Conservation (phyloP, 2,797 vertebrate species). For the Danio kyathit region DNA sequence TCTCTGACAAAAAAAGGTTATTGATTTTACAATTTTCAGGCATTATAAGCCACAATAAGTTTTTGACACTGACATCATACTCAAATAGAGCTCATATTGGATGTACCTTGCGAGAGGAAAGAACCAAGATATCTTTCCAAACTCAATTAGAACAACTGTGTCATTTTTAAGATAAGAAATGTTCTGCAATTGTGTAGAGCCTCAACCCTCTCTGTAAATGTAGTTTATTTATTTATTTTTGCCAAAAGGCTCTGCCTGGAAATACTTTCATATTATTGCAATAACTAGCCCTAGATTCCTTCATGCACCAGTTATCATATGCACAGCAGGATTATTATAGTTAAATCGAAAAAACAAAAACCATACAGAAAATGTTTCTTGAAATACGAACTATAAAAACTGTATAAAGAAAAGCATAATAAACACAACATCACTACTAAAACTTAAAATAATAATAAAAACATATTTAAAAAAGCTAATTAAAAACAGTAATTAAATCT, state of each 20-base stretch:
- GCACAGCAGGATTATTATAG: too few relatives aligned
- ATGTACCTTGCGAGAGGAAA: background rate
- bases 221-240: background rate
- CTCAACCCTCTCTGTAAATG: background rate
- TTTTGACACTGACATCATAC: background rate
- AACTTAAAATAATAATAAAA: too few relatives aligned
- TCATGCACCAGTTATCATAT: background rate
- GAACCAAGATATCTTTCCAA: conserved; percentile 43
- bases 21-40: background rate
- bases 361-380: too few relatives aligned
- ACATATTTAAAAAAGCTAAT: too few relatives aligned
- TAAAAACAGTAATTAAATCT: background rate
- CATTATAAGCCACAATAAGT: background rate
- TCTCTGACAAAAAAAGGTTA: background rate
- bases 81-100: background rate
- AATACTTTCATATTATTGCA: conserved; percentile 10
- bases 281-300: background rate
- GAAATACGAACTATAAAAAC: too few relatives aligned
- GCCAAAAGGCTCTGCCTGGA: background rate
- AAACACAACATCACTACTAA: too few relatives aligned
- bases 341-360: too few relatives aligned
- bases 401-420: too few relatives aligned
- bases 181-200: background rate
- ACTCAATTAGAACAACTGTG: conserved; percentile 41
- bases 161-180: conserved; percentile 11